phyloP scores from a whole-genome alignment of 2,888 invertebrate species.

The Eilema caniola region DNA sequence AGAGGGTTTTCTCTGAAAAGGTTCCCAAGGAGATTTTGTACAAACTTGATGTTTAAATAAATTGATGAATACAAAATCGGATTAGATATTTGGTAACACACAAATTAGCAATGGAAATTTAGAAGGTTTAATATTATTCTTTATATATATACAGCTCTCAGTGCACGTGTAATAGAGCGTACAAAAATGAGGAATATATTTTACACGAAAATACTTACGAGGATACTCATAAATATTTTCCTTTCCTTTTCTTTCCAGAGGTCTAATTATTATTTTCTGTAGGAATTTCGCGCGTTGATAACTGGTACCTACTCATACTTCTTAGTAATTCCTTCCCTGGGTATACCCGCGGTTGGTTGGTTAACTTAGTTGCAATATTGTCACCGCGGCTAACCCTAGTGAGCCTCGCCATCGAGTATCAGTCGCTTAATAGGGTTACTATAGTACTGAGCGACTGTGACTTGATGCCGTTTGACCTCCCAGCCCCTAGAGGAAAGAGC shows the following conservation, averaged over 20 bases:
- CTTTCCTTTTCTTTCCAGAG: too few relatives aligned
- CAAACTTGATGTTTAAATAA: constrained; percentile 34
- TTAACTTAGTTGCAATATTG: neutral
- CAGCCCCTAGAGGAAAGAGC: too few relatives aligned
- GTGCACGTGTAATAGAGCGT: neutral
- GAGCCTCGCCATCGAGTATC: too few relatives aligned
- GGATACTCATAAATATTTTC: too few relatives aligned
- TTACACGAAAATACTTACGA: neutral
- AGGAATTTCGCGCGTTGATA: too few relatives aligned
- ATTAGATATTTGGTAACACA: neutral
- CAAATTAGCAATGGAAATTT: constrained; percentile 2
- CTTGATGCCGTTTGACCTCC: too few relatives aligned
- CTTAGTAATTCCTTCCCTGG: neutral
- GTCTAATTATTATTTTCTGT: neutral
- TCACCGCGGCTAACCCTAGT: neutral
- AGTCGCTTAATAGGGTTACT: neutral
- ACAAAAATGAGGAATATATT: neutral
- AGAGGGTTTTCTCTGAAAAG: constrained; percentile 46
- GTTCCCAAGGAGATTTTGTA: constrained; percentile 41
- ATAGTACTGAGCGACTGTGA: too few relatives aligned
- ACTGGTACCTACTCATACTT: neutral
- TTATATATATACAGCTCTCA: too few relatives aligned
- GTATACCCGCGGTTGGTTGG: neutral
- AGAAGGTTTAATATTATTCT: neutral
- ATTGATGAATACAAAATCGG: constrained; percentile 13